Evolutionary conservation across 2,113 vertebrate genomes (phyloP), one percentile per base, ranked within the genome.

Genomic region (Gila orcuttii): DNA sequence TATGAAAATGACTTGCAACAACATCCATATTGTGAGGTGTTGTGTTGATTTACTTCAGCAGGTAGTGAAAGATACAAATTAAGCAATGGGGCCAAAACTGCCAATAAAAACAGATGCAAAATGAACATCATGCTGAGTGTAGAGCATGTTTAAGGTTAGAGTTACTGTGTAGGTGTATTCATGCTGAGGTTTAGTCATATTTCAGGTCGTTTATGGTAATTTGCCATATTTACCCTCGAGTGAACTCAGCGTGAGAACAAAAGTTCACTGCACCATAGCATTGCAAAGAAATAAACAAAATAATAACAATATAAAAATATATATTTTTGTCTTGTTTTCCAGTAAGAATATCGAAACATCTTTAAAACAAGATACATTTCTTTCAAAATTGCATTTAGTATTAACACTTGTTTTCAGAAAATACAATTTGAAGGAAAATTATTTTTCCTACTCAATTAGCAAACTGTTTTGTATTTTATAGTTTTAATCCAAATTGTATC

Each of bases 1-100:
- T 82, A 68, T 57, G 33, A 25, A 83, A 74, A 73, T n/a, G 33
- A 83, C 31, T 73, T 57, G 62, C 80, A 52, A 82, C 62, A 82
- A 17, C 68, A 36, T 83, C 66, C 82, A 71, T 71, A 25, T 73
- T 71, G 81, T 39, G 25, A 52, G 21, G 66, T 57, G 47, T 52
- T 82, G 80, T 82, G 9, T 50, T 42, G 81, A 83, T 83, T 28
- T 73, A 59, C 31, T 57, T 83, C 52, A 83, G 82, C 66, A 73
- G 82, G 50, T 59, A 83, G 66, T 15, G 21, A 73, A 73, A 73
- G 28, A 36, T 42, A 83, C 13, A 73, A 83, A 83, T 83, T 73
- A 59, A 73, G 68, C 68, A 55, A 83, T 39, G 45, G 55, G n/a
- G 42, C 3, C 3, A 52, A 6, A 71, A 69, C 62, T 19, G 68